A percentile compares a stretch with the other conserved stretches of the same genome.
These are phyloP conservation scores for Drosophila niveifrons DNA, from an alignment of 2,888 invertebrate genomes.

Conservation along the genomic window DNA sequence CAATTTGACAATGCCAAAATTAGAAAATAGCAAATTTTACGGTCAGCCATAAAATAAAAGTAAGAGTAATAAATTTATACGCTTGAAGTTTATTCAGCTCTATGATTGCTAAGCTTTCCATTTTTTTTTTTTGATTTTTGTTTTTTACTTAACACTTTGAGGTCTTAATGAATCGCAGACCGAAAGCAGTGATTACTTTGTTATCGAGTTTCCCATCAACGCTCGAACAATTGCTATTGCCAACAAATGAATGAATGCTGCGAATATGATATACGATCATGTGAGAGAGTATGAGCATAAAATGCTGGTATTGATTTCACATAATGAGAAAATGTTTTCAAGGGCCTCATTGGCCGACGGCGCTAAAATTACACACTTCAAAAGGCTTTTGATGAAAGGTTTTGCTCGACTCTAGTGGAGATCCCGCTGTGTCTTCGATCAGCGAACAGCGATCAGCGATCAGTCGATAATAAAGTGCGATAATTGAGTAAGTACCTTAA, in stretches of 20 bases:
- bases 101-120: not conserved
- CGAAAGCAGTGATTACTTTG: conserved; percentile 24
- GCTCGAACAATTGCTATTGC: conserved; percentile 31
- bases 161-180: conserved; percentile 19
- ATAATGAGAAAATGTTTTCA: conserved; percentile 54
- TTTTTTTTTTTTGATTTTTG: not conserved
- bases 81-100: not conserved
- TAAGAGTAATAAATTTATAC: not conserved
- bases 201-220: conserved; percentile 42
- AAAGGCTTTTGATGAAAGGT: conserved; percentile 54
- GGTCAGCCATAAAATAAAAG: not conserved
- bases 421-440: conserved; percentile 47
- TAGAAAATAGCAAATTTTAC: too few species aligned
- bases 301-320: conserved; percentile 74
- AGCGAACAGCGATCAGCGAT: conserved; percentile 38
- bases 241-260: conserved; percentile 29
- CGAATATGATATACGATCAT: conserved; percentile 6
- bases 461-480: conserved; percentile 42
- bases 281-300: conserved; percentile 12
- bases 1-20: too few species aligned
- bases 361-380: conserved; percentile 50
- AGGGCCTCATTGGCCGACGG: conserved; percentile 42
- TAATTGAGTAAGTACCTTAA: conserved; percentile 52
- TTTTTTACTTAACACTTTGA: not conserved
- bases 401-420: conserved; percentile 14